phyloP scores from a whole-genome alignment of 2,888 invertebrate genomes.

The Norana najaformis region DNA sequence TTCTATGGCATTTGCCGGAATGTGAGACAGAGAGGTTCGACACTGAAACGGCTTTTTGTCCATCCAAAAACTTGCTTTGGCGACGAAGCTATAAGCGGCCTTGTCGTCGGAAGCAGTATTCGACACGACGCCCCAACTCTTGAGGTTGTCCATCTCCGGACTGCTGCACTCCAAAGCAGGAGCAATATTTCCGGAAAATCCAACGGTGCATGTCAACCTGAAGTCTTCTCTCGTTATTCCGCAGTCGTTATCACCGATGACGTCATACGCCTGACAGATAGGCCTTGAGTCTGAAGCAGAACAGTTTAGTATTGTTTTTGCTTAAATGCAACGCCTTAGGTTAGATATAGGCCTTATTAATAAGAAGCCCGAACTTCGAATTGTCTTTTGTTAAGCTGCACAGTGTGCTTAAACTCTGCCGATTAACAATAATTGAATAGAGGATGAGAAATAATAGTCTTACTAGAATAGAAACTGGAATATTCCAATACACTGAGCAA shows the following conservation, averaged over 20 bases:
- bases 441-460: background rate
- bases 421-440: background rate
- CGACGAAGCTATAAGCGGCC: background rate
- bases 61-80: background rate
- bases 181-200: background rate
- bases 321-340: background rate
- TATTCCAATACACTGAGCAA: no score
- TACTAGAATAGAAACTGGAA: background rate
- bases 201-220: background rate
- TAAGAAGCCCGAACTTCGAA: background rate
- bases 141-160: background rate
- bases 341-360: no score
- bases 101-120: background rate
- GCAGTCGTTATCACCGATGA: background rate
- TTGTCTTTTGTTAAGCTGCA: background rate
- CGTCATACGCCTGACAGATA: background rate
- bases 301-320: background rate
- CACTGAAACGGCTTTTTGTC: background rate
- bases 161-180: slow-evolving; percentile 6
- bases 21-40: background rate
- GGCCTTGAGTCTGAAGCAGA: slow-evolving; percentile 9
- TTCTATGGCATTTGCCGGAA: background rate
- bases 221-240: background rate
- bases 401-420: background rate
- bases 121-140: background rate